phyloP scores from a whole-genome alignment of 1,140 invertebrate genomes.

The Steinernema khuongi region DNA sequence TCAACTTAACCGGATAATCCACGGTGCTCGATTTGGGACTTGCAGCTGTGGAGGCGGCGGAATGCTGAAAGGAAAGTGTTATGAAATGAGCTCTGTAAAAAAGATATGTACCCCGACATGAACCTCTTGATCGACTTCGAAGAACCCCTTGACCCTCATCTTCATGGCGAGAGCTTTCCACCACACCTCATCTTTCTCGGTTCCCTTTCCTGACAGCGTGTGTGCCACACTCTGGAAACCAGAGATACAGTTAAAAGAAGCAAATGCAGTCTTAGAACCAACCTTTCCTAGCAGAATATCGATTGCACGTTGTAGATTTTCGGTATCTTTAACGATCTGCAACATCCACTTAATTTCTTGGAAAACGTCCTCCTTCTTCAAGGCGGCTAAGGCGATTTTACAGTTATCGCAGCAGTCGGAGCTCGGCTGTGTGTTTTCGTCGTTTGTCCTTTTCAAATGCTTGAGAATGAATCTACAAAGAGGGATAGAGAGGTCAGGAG shows the following conservation, averaged over 20 bases:
- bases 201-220: conserved; percentile 62
- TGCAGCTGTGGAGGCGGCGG: too few species aligned
- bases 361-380: conserved; percentile 64
- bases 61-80: too few species aligned
- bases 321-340: too few species aligned
- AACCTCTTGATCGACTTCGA: conserved; percentile 12
- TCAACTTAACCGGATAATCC: too few species aligned
- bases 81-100: too few species aligned
- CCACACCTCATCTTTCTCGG: conserved; percentile 64
- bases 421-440: conserved; percentile 51
- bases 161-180: conserved; percentile 67
- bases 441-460: conserved; percentile 64
- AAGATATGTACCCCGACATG: too few species aligned
- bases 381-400: too few species aligned
- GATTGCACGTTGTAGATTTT: conserved; percentile 62
- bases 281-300: conserved; percentile 65
- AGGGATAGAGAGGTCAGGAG: neutral
- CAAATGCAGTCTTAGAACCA: conserved; percentile 57
- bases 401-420: conserved; percentile 70
- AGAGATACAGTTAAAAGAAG: conserved; percentile 49
- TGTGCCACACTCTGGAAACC: conserved; percentile 51
- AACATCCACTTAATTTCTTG: conserved; percentile 64
- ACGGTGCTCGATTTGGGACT: too few species aligned
- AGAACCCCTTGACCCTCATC: conserved; percentile 39
- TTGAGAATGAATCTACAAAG: conserved; percentile 63